phyloP scores from a whole-genome alignment of 2,888 invertebrate species.

The Xiphydria camelus region DNA sequence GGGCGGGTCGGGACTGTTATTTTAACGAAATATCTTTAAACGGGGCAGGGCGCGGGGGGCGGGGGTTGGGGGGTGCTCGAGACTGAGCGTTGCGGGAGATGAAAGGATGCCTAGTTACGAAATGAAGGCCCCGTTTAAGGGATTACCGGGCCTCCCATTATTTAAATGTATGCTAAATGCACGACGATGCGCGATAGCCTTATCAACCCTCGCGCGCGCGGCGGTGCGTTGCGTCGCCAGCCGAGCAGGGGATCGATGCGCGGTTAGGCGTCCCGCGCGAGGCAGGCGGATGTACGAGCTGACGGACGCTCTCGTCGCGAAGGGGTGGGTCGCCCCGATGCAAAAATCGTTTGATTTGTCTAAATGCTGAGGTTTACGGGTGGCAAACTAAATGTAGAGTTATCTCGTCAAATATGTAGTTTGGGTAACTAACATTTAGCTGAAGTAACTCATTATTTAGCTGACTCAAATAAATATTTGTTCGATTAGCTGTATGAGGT shows the following conservation, averaged over 20 bases:
- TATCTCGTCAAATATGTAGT: too few relatives aligned
- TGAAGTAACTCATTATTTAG: too few relatives aligned
- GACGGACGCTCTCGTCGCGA: too few relatives aligned
- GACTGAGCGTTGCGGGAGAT: conserved; percentile 37
- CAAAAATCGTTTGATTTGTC: too few relatives aligned
- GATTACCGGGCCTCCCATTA: conserved; percentile 57
- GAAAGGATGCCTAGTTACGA: conserved; percentile 57
- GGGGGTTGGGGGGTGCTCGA: too few relatives aligned
- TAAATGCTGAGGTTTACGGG: too few relatives aligned
- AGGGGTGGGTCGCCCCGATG: too few relatives aligned
- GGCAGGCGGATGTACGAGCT: too few relatives aligned
- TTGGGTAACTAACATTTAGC: too few relatives aligned
- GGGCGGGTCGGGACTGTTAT: conserved; percentile 54
- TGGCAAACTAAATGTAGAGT: too few relatives aligned
- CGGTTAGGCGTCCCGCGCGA: not conserved
- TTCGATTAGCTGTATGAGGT: too few relatives aligned
- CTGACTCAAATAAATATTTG: too few relatives aligned
- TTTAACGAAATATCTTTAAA: conserved; percentile 59
- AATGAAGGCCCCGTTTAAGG: conserved; percentile 57
- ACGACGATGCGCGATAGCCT: conserved; percentile 55
- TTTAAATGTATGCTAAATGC: conserved; percentile 59
- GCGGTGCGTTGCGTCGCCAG: not conserved
- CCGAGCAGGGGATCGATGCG: not conserved
- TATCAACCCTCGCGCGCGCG: conserved; percentile 51
- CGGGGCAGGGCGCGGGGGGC: conserved; percentile 29